Evolutionary conservation across 2,113 vertebrate genomes (phyloP).

Genomic region (Gambusia holbrooki): DNA sequence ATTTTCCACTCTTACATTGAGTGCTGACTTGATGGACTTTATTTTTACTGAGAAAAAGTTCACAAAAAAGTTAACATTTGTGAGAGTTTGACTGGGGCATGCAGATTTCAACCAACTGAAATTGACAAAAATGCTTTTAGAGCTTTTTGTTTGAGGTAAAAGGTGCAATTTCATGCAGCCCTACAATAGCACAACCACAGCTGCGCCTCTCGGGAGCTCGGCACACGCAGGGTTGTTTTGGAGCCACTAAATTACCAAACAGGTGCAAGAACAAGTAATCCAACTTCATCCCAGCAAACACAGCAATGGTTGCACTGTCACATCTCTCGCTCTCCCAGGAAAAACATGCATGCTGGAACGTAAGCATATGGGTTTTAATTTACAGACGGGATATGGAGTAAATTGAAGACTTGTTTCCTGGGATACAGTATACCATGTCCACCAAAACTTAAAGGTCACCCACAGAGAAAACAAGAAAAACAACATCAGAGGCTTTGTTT

Average conservation of each 20-base stretch:
- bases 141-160: constrained; percentile 15
- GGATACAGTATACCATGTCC: constrained; percentile 8
- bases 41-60: not conserved
- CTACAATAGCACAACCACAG: constrained; percentile 16
- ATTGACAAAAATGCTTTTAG: constrained; percentile 4
- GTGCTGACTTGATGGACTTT: too few species aligned
- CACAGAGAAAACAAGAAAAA: not conserved
- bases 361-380: constrained; percentile 10
- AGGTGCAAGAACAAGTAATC: constrained; percentile 27
- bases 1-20: too few species aligned
- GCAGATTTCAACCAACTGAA: not conserved
- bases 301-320: constrained; percentile 1
- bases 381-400: constrained; percentile 9
- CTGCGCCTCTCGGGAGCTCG: constrained; percentile 15
- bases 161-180: constrained; percentile 22
- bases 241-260: constrained; percentile 21
- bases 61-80: not conserved
- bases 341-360: constrained; percentile 12
- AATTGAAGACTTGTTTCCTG: constrained; percentile 11
- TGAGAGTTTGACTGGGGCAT: not conserved
- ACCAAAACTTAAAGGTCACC: constrained; percentile 24
- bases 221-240: constrained; percentile 12
- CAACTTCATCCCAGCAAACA: constrained; percentile 7
- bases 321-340: not conserved
- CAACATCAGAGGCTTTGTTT: not conserved